A percentile compares a stretch with the other conserved stretches of the same genome.
phyloP scores from a whole-genome alignment of 92 coral and sea anemone genomes.

The Pocillopora grandis region DNA sequence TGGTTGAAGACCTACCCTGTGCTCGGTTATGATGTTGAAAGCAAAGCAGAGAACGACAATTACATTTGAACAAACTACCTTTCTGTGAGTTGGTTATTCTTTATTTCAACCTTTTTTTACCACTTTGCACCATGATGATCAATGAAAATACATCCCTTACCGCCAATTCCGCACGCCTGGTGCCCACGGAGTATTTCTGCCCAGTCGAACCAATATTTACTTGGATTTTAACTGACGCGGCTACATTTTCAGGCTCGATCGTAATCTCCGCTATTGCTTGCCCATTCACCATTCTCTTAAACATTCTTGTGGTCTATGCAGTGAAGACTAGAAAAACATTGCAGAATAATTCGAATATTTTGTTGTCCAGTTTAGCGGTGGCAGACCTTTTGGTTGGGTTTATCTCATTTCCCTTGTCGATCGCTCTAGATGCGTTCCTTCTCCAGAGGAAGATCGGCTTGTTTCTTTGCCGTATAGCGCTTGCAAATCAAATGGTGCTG shows the following conservation, averaged over 20 bases:
- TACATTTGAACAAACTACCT: background rate
- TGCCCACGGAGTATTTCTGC: background rate
- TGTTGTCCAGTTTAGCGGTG: background rate
- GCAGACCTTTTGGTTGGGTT: background rate
- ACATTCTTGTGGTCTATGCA: background rate
- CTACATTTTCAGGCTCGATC: background rate
- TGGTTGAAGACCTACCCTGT: too few relatives aligned
- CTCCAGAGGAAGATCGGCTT: background rate
- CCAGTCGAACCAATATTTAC: background rate
- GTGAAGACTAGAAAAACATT: background rate
- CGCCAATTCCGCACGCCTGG: background rate
- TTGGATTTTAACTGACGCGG: background rate
- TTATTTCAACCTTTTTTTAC: background rate
- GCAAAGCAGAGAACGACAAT: background rate
- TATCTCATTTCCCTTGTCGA: background rate
- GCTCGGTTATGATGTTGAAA: background rate
- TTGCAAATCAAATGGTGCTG: constrained; percentile 15
- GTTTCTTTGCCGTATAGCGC: background rate
- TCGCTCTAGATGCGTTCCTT: background rate
- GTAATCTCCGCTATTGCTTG: background rate
- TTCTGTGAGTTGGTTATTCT: background rate
- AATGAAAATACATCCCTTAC: background rate
- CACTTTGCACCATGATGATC: background rate
- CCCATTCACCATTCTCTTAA: background rate
- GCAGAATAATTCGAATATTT: background rate